Evolutionary conservation across 2,797 vertebrate species (phyloP).

Genomic region (Pampus argenteus): DNA sequence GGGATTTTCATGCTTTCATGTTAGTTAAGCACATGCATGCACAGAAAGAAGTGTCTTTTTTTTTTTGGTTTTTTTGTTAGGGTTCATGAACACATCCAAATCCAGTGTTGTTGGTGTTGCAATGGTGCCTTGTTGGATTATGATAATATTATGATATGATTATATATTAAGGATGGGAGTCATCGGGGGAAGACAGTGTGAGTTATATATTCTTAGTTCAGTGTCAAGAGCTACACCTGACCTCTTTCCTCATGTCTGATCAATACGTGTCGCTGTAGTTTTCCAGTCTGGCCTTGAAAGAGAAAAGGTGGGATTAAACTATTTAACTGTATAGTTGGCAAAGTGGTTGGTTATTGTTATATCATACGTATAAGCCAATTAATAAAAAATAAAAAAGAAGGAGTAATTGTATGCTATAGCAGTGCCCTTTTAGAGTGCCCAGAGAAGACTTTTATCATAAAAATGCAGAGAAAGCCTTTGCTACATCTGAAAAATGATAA

Average conservation of each 20-base stretch:
- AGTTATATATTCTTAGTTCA: not conserved
- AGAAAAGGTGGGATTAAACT: not conserved
- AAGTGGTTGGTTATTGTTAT: not conserved
- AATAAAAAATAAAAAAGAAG: no score
- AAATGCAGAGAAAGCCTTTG: slow-evolving; percentile 2
- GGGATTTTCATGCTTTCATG: no score
- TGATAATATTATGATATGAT: no score
- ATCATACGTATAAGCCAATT: not conserved
- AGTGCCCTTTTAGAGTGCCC: not conserved
- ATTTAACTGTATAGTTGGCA: not conserved
- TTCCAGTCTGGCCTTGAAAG: not conserved
- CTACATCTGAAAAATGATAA: slow-evolving; percentile 19
- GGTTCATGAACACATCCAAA: no score
- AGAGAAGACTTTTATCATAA: not conserved
- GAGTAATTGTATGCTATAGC: not conserved
- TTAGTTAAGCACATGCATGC: no score
- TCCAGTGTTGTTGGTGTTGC: no score
- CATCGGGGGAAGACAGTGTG: not conserved
- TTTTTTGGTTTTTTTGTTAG: no score
- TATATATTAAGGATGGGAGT: not conserved
- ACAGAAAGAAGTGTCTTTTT: no score
- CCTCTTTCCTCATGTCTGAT: no score
- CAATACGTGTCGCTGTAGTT: no score
- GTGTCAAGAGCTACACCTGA: no score
- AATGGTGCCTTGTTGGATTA: no score